These are phyloP conservation scores for Phortica magna DNA, from an alignment of 2,888 invertebrate species.

Conservation along the genomic window DNA sequence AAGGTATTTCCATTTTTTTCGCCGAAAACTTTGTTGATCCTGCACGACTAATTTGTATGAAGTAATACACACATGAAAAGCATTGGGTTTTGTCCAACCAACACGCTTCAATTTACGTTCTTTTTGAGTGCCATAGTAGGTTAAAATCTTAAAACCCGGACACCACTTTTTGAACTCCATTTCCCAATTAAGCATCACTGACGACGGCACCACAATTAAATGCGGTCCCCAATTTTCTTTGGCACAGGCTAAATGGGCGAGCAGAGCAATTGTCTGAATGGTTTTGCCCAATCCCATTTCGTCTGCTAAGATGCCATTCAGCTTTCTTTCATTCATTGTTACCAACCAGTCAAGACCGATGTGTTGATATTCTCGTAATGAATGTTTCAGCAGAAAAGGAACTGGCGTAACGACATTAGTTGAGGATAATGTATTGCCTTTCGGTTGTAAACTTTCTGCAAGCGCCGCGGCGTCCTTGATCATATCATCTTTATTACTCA, in stretches of 20 bases:
- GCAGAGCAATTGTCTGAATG: constrained; percentile 95
- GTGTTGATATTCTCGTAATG: constrained; percentile 94
- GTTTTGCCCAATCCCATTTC: constrained; percentile 99
- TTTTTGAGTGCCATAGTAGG: constrained; percentile 97
- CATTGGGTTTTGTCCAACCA: constrained; percentile 99
- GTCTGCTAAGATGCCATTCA: constrained; percentile 97
- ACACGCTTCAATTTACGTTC: constrained; percentile 94
- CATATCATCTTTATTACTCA: constrained; percentile 82
- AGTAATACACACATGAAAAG: constrained; percentile 98
- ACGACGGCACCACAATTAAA: constrained; percentile 98
- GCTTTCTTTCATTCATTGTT: constrained; percentile 95
- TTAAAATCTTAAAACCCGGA: constrained; percentile 98
- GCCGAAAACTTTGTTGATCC: constrained; percentile 97
- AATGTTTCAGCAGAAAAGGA: constrained; percentile 94
- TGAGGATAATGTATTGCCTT: constrained; percentile 97
- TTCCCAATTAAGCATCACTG: constrained; percentile 99
- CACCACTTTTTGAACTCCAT: constrained; percentile 99
- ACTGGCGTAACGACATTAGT: constrained; percentile 95
- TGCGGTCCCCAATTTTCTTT: constrained; percentile 97
- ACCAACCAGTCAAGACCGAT: constrained; percentile 98
- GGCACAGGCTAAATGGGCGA: constrained; percentile 96
- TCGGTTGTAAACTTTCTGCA: constrained; percentile 98
- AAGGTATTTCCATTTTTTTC: constrained; percentile 99
- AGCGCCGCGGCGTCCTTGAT: constrained; percentile 95
- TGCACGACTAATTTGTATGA: constrained; percentile 99